Base-by-base conservation (phyloP, 2,113 vertebrate genomes). In the Paraplagusia blochii region DNA sequence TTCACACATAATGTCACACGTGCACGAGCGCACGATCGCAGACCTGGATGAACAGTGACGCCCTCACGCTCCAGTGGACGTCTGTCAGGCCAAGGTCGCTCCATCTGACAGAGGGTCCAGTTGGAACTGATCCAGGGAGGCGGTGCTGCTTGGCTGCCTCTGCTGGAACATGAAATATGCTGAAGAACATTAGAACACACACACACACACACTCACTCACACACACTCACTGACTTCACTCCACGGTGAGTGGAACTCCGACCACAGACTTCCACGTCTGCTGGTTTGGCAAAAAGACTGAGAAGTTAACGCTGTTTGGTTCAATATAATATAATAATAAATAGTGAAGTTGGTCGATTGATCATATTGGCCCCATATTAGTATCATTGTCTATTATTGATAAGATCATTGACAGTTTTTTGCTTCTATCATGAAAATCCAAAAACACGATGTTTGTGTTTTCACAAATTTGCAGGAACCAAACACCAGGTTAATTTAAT, bases 51-150 rank as follows among this genome's bases (percentile, higher is more conserved):
- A n/a, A 65, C 57, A 50, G 70, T 49, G 61, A 76, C 54, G 58
- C 50, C 58, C 66, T 69, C 74, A 77, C 44, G 73, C 76, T 84
- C 79, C 74, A 83, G 72, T 81, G 75, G 84, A 85, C 70, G 81
- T 66, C 73, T 81, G 86, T 85, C 87, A 89, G 71, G 70, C 60
- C 65, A 78, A 87, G 79, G 77, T 81, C 76, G 58, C 79, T 87
- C 78, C 83, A 70, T 87, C 81, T 87, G 83, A 88, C 81, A 73
- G 73, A 77, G 80, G 80, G 79, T 85, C 74, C 77, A 81, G 76
- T 63, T 80, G 81, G 71, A 81, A 77, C 64, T 72, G 64, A 76
- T 79, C 69, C 72, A 80, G 53, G 55, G 69, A 82, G 74, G 76
- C 80, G 51, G 75, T 62, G 58, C 62, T 64, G 63, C 70, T 68